Conservation (phyloP, 1,140 invertebrate species). For the Drosophila nasuta region DNA sequence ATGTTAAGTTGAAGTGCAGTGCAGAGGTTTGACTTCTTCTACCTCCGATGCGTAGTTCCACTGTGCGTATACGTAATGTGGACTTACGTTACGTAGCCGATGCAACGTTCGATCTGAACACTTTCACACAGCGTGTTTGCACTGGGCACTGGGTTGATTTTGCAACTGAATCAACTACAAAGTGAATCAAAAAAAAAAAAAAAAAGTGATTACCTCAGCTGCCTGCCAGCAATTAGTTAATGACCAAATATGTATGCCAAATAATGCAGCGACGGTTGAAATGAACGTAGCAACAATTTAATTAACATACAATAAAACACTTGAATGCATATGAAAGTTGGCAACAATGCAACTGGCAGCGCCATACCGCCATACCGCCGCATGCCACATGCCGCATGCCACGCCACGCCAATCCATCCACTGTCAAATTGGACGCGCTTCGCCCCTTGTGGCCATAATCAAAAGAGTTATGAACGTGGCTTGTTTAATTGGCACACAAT, state of each 20-base stretch:
- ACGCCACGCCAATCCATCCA: slow-evolving; percentile 15
- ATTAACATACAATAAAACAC: slow-evolving; percentile 79
- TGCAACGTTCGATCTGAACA: slow-evolving; percentile 43
- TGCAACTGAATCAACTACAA: slow-evolving; percentile 25
- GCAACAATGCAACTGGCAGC: slow-evolving; percentile 47
- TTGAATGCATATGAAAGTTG: slow-evolving; percentile 68
- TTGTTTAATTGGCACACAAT: slow-evolving; percentile 30
- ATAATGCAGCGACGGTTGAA: slow-evolving; percentile 56
- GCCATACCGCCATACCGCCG: slow-evolving; percentile 6
- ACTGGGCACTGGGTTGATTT: slow-evolving; percentile 22
- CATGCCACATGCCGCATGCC: slow-evolving; percentile 32
- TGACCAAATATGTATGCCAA: slow-evolving; percentile 80
- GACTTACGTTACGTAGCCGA: slow-evolving; percentile 40
- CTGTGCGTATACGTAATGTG: slow-evolving; percentile 73
- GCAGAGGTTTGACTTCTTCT: slow-evolving; percentile 12
- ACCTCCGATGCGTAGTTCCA: slow-evolving; percentile 24
- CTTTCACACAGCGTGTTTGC: slow-evolving; percentile 53
- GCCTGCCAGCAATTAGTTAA: slow-evolving; percentile 73
- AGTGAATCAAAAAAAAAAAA: neutral
- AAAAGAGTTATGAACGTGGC: slow-evolving; percentile 36
- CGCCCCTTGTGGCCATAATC: slow-evolving; percentile 29
- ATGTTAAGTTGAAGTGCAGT: slow-evolving; percentile 78
- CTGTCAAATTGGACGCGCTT: slow-evolving; percentile 14
- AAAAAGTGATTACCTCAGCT: slow-evolving; percentile 67
- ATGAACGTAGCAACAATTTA: slow-evolving; percentile 61